These are phyloP conservation scores for Hydropotes inermis DNA, from an alignment of 2,113 vertebrate genomes.

Conservation along the genomic window DNA sequence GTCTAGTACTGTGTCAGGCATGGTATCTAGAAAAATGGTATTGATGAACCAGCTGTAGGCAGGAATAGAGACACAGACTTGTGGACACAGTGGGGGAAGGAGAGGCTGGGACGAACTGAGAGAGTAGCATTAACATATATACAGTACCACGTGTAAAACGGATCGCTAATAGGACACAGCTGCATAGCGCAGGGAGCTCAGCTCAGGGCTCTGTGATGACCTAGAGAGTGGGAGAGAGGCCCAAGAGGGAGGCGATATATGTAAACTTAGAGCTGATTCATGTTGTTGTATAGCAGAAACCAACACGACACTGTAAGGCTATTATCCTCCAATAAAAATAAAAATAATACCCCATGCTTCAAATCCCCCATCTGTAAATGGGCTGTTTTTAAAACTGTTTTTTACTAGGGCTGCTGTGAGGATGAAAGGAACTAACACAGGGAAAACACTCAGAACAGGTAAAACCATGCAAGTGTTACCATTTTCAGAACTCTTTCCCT, in stretches of 20 bases:
- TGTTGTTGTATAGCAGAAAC: background rate
- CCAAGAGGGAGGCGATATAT: background rate
- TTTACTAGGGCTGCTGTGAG: background rate
- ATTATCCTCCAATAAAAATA: background rate
- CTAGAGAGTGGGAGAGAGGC: background rate
- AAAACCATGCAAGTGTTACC: background rate
- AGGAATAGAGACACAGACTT: background rate
- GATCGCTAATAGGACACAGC: background rate
- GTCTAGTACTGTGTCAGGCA: background rate
- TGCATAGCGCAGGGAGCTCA: background rate
- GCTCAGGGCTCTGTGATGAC: background rate
- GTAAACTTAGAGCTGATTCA: background rate
- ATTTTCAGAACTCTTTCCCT: background rate
- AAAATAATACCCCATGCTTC: background rate
- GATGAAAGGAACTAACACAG: background rate
- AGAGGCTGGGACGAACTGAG: background rate
- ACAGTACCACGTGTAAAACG: background rate
- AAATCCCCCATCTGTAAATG: background rate
- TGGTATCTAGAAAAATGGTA: background rate
- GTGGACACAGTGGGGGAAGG: background rate
- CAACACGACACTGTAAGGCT: background rate
- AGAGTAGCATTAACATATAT: background rate
- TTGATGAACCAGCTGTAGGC: background rate
- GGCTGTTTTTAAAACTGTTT: background rate
- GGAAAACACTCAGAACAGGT: background rate